phyloP scores from a whole-genome alignment of 2,888 invertebrate species.

The Leptopilina drosophilae region DNA sequence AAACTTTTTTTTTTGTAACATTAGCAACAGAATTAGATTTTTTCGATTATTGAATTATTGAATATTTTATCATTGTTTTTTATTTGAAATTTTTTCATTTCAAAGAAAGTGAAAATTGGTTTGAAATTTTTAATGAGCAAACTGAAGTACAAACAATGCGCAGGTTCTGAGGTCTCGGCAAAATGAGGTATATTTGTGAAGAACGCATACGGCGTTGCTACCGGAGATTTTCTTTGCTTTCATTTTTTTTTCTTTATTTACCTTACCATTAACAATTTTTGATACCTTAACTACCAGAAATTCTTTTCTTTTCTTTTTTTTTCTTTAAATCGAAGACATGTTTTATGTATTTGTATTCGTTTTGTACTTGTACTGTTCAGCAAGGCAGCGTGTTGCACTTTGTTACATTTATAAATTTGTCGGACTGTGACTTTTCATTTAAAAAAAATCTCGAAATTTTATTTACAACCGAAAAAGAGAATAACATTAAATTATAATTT shows the following conservation, averaged over 20 bases:
- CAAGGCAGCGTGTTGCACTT: constrained; percentile 78
- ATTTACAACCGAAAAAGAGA: constrained; percentile 43
- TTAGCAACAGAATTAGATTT: not conserved
- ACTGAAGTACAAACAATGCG: constrained; percentile 45
- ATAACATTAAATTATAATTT: not conserved
- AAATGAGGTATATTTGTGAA: constrained; percentile 74
- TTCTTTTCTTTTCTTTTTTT: constrained; percentile 68
- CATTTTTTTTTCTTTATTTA: constrained; percentile 45
- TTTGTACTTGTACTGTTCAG: constrained; percentile 78
- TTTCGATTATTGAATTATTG: not conserved
- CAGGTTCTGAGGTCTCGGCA: constrained; percentile 71
- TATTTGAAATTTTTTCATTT: not conserved
- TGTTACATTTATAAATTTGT: constrained; percentile 75
- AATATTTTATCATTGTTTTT: not conserved
- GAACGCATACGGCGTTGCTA: constrained; percentile 68
- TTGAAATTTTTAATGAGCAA: constrained; percentile 6
- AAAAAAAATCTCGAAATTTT: constrained; percentile 66
- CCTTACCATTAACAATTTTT: constrained; percentile 68
- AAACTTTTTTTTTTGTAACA: no score
- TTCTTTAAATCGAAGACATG: constrained; percentile 75
- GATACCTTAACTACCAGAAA: constrained; percentile 76
- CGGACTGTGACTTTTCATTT: constrained; percentile 71
- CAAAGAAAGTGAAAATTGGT: constrained; percentile 5
- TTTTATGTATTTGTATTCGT: constrained; percentile 76
- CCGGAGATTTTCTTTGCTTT: constrained; percentile 63